Evolutionary conservation across 2,888 invertebrate species (phyloP).

Genomic region (Boloria selene): DNA sequence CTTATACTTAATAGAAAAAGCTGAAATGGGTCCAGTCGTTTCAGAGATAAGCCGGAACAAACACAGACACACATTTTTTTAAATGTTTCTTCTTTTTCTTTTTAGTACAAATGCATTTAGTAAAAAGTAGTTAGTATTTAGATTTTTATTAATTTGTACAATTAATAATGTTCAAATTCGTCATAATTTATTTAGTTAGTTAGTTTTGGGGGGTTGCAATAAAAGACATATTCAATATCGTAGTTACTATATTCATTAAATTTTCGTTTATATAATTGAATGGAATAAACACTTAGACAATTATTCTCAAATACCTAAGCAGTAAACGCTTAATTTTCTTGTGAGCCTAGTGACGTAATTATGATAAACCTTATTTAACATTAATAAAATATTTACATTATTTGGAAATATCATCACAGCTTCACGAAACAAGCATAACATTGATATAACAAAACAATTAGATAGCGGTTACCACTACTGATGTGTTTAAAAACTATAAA

Average conservation of each 20-base stretch:
- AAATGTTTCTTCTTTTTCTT: no score
- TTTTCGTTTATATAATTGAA: conserved; percentile 78
- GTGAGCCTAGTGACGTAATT: conserved; percentile 77
- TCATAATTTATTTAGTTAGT: not conserved
- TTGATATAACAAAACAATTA: conserved; percentile 74
- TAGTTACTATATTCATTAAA: conserved; percentile 75
- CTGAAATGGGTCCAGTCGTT: no score
- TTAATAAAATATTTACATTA: conserved; percentile 80
- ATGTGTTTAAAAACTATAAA: conserved; percentile 68
- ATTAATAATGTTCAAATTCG: no score
- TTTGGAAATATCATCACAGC: conserved; percentile 82
- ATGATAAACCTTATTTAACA: conserved; percentile 71
- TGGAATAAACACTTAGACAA: conserved; percentile 81
- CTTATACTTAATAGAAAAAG: no score
- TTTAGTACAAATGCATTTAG: no score
- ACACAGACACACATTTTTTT: no score
- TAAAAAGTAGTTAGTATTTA: no score
- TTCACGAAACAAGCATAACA: conserved; percentile 81
- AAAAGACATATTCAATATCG: conserved; percentile 54
- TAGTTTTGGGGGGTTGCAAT: conserved; percentile 38
- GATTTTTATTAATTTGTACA: no score
- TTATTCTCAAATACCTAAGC: conserved; percentile 69
- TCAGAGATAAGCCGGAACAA: no score
- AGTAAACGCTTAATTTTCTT: conserved; percentile 73
- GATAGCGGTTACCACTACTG: conserved; percentile 53